Evolutionary conservation across 2,113 vertebrate genomes (phyloP), one percentile per base, ranked within the genome.

Genomic region (Muscicapa adusta): DNA sequence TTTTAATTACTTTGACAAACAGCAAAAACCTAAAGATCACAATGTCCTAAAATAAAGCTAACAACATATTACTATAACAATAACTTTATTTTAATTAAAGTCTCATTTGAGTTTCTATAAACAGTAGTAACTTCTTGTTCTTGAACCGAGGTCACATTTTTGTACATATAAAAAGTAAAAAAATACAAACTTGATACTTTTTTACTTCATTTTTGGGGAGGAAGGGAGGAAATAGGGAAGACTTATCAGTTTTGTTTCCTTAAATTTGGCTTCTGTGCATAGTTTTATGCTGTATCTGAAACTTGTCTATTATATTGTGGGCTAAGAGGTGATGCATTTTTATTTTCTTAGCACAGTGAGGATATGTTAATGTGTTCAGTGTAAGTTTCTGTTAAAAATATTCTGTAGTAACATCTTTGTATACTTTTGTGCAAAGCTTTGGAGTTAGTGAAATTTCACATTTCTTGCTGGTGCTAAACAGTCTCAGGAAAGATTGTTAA

Each of bases 271-370:
- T 68, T 87, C 15, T 85, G 5, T 76, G 8, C 14, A 19, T 36
- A 24, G 9, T 53, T 90, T 19, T 77, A 6, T 61, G n/a, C 43
- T 70, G 8, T 29, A 29, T 48, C 45, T 88, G 50, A 58, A 91
- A 42, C 5, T 38, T 34, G 1, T 18, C 36, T 63, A 2, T 63
- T 86, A 23, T 8, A 43, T 13, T 60, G 28, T 0, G 0, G 26
- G 12, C 54, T 76, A 75, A 61, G 50, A 65, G 8, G 23, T 61
- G 14, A 5, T 54, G 80, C 36, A 88, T 85, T 24, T 82, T 31
- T 22, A 4, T 83, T 90, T 75, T 85, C 40, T 61, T 88, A 54
- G 54, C 34, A 43, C 20, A 31, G 29, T 54, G 40, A 62, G 12
- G 6, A 48, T 89, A 28, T 48, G n/a, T 72, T 79, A 85, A 45